A percentile compares a stretch with the other conserved stretches of the same genome.
These are phyloP conservation scores for Pteronotus mesoamericanus DNA, from an alignment of 2,797 vertebrate genomes.

Conservation along the genomic window DNA sequence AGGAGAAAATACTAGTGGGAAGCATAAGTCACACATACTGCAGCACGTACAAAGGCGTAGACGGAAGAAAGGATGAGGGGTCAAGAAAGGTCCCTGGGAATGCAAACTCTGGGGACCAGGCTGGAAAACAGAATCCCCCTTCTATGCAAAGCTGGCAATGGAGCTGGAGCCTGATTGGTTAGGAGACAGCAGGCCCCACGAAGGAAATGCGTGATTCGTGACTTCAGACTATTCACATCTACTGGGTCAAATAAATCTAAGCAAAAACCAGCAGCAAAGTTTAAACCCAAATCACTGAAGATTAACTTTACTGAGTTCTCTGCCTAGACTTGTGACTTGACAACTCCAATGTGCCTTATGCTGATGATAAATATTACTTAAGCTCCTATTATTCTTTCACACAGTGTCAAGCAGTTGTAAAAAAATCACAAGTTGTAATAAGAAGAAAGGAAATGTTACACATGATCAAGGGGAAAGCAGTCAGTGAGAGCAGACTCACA, in stretches of 20 bases:
- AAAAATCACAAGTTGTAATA: not conserved
- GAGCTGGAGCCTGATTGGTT: not conserved
- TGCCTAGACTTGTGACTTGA: not conserved
- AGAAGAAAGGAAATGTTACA: not conserved
- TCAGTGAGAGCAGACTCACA: not conserved
- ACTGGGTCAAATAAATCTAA: not conserved
- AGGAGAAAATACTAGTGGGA: not conserved
- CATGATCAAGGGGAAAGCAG: not conserved
- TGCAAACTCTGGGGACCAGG: not conserved
- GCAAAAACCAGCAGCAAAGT: not conserved
- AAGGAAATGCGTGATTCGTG: not conserved
- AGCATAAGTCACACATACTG: not conserved
- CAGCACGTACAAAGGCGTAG: not conserved
- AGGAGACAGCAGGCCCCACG: not conserved
- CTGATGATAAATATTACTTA: not conserved
- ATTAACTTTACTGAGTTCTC: not conserved
- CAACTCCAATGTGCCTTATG: not conserved
- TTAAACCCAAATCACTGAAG: not conserved
- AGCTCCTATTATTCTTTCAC: not conserved
- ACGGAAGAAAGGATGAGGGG: not conserved
- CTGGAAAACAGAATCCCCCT: not conserved
- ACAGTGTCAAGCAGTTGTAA: not conserved
- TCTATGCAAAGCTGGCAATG: not conserved
- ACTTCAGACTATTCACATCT: not conserved
- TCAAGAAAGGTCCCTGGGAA: not conserved